phyloP scores from a whole-genome alignment of 2,113 vertebrate genomes.

The Xiphophorus maculatus region DNA sequence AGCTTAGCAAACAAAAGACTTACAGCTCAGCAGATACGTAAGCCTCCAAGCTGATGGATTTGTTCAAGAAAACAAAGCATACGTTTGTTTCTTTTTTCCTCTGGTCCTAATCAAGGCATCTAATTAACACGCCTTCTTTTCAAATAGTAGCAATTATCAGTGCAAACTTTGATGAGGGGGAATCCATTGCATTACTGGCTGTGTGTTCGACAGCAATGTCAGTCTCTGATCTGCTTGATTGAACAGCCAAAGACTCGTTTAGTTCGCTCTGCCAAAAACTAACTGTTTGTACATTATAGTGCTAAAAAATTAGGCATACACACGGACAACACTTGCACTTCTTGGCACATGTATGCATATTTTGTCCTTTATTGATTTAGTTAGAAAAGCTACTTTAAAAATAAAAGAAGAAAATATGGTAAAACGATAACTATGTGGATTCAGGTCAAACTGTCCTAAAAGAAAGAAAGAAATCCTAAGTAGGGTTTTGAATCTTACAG shows the following conservation, averaged over 20 bases:
- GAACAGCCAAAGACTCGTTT: slow-evolving; percentile 58
- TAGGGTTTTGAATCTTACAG: too few relatives aligned
- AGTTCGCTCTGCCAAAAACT: slow-evolving; percentile 39
- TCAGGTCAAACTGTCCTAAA: background rate
- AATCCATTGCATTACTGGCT: slow-evolving; percentile 66
- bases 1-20: slow-evolving; percentile 27
- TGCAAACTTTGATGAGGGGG: slow-evolving; percentile 70
- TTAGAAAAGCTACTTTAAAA: background rate
- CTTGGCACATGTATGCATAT: background rate
- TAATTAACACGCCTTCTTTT: slow-evolving; percentile 77
- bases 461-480: background rate
- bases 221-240: slow-evolving; percentile 49
- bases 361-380: background rate
- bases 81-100: slow-evolving; percentile 63
- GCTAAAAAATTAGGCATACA: slow-evolving; percentile 23
- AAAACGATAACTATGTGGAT: too few relatives aligned
- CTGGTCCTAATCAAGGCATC: slow-evolving; percentile 65
- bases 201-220: slow-evolving; percentile 61
- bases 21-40: slow-evolving; percentile 47
- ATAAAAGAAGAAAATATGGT: background rate
- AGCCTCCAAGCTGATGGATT: slow-evolving; percentile 44
- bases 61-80: slow-evolving; percentile 73
- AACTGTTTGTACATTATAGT: slow-evolving; percentile 38
- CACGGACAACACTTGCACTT: slow-evolving; percentile 3
- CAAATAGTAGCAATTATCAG: slow-evolving; percentile 78